Percentiles rank a stretch among this genome's conserved stretches.
Conservation (phyloP, 2,113 vertebrate genomes). For the Ophiodon elongatus region DNA sequence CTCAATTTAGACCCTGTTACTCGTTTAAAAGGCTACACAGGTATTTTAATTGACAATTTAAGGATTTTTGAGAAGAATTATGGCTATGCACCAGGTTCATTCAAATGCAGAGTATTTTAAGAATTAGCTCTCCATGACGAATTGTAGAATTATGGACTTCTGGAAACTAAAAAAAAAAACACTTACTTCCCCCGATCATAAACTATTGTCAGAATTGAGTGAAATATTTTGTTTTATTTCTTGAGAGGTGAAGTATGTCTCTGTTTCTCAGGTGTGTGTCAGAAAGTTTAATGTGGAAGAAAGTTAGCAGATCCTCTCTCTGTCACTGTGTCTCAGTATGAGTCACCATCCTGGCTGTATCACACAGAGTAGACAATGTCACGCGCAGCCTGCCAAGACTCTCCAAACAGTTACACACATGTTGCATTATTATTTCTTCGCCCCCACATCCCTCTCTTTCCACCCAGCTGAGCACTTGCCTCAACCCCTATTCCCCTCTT, state of each 20-base stretch:
- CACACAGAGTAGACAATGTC: slow-evolving; percentile 40
- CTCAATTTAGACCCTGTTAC: not conserved
- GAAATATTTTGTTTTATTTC: not conserved
- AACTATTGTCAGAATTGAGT: not conserved
- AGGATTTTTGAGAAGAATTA: not conserved
- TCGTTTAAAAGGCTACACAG: not conserved
- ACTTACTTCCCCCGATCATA: not conserved
- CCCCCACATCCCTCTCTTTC: slow-evolving; percentile 37
- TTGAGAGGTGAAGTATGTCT: not conserved
- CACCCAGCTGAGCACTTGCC: slow-evolving; percentile 27
- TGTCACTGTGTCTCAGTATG: slow-evolving; percentile 32
- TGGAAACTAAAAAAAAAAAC: not conserved
- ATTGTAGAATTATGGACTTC: not conserved
- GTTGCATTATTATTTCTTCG: not conserved
- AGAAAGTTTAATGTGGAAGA: slow-evolving; percentile 28
- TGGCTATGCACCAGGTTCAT: not conserved
- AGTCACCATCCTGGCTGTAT: slow-evolving; percentile 46
- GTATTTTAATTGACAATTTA: not conserved
- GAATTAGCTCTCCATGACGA: too few species aligned
- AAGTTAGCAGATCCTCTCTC: slow-evolving; percentile 36
- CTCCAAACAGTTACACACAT: slow-evolving; percentile 48
- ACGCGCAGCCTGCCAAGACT: slow-evolving; percentile 32
- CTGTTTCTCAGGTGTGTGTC: not conserved
- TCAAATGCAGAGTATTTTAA: not conserved
- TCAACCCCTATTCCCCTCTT: slow-evolving; percentile 13